These are phyloP conservation scores for Microtus ochrogaster DNA, from an alignment of 2,113 vertebrate species.

Conservation along the genomic window DNA sequence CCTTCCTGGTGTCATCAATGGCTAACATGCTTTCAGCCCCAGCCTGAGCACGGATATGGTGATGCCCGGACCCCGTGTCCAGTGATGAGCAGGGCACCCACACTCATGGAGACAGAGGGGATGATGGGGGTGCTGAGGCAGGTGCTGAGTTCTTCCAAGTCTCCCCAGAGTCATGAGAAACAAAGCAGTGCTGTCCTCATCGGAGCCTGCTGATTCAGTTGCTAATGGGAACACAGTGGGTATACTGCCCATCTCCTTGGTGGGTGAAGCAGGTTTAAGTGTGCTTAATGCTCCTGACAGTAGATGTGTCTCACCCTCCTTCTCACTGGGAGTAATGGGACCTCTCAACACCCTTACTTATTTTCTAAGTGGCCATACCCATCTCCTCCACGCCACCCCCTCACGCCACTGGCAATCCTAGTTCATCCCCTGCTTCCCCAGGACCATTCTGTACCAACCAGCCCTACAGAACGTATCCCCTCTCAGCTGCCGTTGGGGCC, in stretches of 20 bases:
- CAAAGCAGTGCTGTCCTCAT: no score
- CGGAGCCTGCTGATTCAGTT: neutral
- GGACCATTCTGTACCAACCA: neutral
- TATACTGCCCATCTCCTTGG: neutral
- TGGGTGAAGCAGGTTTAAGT: neutral
- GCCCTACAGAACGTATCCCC: neutral
- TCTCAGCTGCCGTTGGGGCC: neutral
- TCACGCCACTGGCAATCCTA: neutral
- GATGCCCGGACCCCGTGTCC: neutral
- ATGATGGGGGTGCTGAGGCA: neutral
- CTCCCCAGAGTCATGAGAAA: neutral
- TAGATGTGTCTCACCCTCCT: accelerated
- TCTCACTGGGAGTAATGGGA: neutral
- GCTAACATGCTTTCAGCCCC: slow-evolving; percentile 67
- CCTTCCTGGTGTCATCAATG: slow-evolving; percentile 68
- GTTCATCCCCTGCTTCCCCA: neutral
- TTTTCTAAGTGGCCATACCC: neutral
- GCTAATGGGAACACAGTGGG: neutral
- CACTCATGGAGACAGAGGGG: neutral
- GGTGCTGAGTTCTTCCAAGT: neutral
- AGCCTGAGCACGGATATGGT: slow-evolving; percentile 58
- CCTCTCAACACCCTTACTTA: no score
- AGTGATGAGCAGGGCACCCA: neutral
- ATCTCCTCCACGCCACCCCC: neutral
- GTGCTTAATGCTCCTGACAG: neutral